Percentiles rank a stretch among this genome's conserved stretches.
These are phyloP conservation scores for Numida meleagris DNA, from an alignment of 2,113 vertebrate genomes.

Conservation along the genomic window DNA sequence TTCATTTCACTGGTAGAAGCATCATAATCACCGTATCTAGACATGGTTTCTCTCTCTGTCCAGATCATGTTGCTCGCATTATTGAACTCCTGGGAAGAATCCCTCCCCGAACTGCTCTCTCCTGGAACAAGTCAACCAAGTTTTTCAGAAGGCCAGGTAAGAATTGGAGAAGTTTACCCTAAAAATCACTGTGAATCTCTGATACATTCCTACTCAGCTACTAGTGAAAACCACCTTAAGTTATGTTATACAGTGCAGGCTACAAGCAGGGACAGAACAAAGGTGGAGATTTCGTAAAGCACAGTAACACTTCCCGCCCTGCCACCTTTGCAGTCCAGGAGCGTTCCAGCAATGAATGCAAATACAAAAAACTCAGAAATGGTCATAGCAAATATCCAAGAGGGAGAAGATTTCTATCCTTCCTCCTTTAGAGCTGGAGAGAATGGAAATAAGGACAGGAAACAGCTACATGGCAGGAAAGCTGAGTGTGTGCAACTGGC, in stretches of 20 bases:
- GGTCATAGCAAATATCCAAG: not conserved
- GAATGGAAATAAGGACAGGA: not conserved
- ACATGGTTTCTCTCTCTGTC: not conserved
- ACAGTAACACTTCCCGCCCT: not conserved
- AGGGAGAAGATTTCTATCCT: not conserved
- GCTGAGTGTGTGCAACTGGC: not conserved
- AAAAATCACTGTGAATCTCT: not conserved
- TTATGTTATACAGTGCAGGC: not conserved
- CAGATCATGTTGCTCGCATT: conserved; percentile 87
- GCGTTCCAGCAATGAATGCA: not conserved
- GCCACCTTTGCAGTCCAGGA: not conserved
- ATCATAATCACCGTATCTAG: not conserved
- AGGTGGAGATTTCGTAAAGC: not conserved
- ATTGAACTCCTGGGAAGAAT: conserved; percentile 87
- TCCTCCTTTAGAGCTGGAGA: not conserved
- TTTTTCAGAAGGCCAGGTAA: conserved; percentile 86
- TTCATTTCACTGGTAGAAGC: not conserved
- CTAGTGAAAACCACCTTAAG: not conserved
- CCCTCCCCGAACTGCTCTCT: conserved; percentile 77
- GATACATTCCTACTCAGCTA: not conserved
- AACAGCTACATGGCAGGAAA: not conserved
- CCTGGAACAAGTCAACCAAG: conserved; percentile 81
- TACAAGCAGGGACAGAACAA: not conserved
- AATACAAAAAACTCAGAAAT: not conserved
- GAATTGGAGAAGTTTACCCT: not conserved